These are phyloP conservation scores for Drosophila kanekoi DNA, from an alignment of 2,888 invertebrate species.

Conservation along the genomic window DNA sequence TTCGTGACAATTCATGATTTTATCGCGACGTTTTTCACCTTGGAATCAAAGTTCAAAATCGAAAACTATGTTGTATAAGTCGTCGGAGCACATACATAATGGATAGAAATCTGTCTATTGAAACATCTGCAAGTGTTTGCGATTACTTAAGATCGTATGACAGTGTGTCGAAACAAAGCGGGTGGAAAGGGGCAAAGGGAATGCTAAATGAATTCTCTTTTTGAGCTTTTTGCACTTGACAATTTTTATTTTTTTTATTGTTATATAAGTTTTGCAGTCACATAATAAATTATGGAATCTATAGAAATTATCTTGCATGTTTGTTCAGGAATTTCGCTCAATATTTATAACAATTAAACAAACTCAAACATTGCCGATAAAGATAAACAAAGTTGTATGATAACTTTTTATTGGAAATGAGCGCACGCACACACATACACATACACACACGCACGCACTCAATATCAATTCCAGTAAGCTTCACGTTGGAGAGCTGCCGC, in stretches of 20 bases:
- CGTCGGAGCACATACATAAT: neutral
- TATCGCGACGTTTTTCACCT: slow-evolving; percentile 64
- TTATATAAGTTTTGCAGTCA: slow-evolving; percentile 63
- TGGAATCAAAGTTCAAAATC: slow-evolving; percentile 67
- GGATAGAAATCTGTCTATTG: neutral
- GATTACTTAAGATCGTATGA: slow-evolving; percentile 63
- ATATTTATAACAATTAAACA: slow-evolving; percentile 13
- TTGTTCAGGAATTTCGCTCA: slow-evolving; percentile 10
- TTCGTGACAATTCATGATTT: slow-evolving; percentile 43
- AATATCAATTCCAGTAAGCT: slow-evolving; percentile 4
- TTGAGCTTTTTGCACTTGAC: slow-evolving; percentile 35
- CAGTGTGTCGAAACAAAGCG: slow-evolving; percentile 30
- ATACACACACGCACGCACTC: slow-evolving; percentile 3
- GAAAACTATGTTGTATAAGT: slow-evolving; percentile 31
- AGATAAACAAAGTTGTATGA: slow-evolving; percentile 70
- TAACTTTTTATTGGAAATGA: slow-evolving; percentile 57
- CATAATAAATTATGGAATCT: slow-evolving; percentile 29
- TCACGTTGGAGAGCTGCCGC: slow-evolving; percentile 2
- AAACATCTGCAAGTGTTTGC: slow-evolving; percentile 25
- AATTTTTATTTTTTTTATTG: slow-evolving; percentile 26
- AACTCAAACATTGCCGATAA: slow-evolving; percentile 37
- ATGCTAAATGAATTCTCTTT: slow-evolving; percentile 14
- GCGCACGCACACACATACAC: slow-evolving; percentile 15
- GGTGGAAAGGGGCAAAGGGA: neutral
- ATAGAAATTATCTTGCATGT: slow-evolving; percentile 13